These are phyloP conservation scores for Pollicipes pollicipes DNA, from an alignment of 1,140 invertebrate species.

Conservation along the genomic window DNA sequence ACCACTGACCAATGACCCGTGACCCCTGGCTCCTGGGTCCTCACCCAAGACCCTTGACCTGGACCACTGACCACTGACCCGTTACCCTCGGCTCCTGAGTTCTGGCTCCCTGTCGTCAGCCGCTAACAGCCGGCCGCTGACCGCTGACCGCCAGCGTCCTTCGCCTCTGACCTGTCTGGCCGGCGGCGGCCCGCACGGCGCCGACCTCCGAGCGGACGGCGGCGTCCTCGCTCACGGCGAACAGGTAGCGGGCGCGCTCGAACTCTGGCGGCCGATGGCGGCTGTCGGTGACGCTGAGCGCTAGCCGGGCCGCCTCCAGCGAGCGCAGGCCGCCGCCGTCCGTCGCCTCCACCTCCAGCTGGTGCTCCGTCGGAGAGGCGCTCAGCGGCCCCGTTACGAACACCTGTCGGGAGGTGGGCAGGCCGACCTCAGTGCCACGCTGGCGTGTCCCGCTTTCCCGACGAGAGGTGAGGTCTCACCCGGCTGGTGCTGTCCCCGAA, in stretches of 20 bases:
- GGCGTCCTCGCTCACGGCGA: conserved; percentile 59
- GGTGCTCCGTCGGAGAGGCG: not conserved
- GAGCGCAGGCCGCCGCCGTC: conserved; percentile 11
- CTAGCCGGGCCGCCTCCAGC: conserved; percentile 44
- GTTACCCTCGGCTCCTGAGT: too few relatives aligned
- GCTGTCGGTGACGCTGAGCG: conserved; percentile 43
- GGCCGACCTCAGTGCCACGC: too few relatives aligned
- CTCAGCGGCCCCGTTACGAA: not conserved
- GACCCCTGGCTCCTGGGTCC: too few relatives aligned
- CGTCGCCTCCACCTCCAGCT: not conserved
- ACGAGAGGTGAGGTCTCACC: too few relatives aligned
- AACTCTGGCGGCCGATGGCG: conserved; percentile 55
- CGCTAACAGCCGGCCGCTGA: too few relatives aligned
- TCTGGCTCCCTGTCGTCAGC: too few relatives aligned
- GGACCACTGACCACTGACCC: too few relatives aligned
- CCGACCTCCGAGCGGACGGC: conserved; percentile 52
- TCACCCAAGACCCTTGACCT: too few relatives aligned
- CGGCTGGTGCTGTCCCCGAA: too few relatives aligned
- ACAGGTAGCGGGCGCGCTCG: conserved; percentile 57
- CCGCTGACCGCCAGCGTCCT: too few relatives aligned
- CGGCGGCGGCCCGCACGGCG: conserved; percentile 42
- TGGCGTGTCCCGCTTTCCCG: too few relatives aligned
- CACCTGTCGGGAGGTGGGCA: not conserved
- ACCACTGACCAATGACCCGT: too few relatives aligned
- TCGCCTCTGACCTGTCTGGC: not conserved